Base-by-base conservation (phyloP, 2,113 vertebrate species). In the Clarias magur region DNA sequence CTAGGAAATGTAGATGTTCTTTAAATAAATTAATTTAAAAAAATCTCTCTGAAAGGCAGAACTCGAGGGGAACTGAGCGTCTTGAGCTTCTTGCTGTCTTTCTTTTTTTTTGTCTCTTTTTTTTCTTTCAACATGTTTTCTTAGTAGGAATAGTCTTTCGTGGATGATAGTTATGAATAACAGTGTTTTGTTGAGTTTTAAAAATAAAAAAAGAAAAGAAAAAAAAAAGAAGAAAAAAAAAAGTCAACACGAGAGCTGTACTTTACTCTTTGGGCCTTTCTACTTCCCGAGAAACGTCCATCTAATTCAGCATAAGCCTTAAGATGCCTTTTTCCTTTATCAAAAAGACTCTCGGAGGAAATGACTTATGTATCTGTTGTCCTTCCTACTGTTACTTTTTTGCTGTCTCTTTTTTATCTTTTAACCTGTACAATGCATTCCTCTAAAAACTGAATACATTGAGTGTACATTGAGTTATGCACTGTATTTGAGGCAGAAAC, bases 271-370 rank as follows among this genome's bases (percentile, higher is more conserved):
- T 87, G 68, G 86, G 88, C 88, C 84, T 91, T 91, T 90, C 82
- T 91, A 86, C 73, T 87, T 90, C 92, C 88, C 88, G 89, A 90
- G 81, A 80, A 87, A 86, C 84, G 90, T 88, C 88, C 89, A 90
- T 92, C 42, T 92, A 89, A 88, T 89, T 87, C 91, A 91, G 92
- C 93, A 93, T 93, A 91, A 94, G 94, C 95, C 94, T 95, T 95
- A 95, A 94, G 90, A 93, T 88, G 93, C 93, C 93, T 92, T 91
- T 92, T 93, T 91, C 30, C 91, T 88, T 89, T 86, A 85, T 85
- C 73, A 85, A 86, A 80, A 86, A 86, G 84, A 89, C 90, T 89
- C 84, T 86, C 85, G 85, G 87, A 91, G 92, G 88, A 93, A 93
- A 89, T 90, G 85, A 93, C 89, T 90, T 73, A 92, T 94, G 92